phyloP scores from a whole-genome alignment of 2,113 vertebrate genomes.

The human (Homo sapiens) region GRCh38 chr1:56638001-56638500 shows the following conservation, averaged over 20 bases:
- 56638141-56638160: not conserved
- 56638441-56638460: not conserved
- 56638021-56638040: not conserved
- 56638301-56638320: not conserved
- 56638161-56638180: not conserved
- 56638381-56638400: not conserved
- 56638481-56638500: not conserved
- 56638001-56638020: not conserved
- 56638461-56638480: slow-evolving; percentile 5
- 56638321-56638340: not conserved
- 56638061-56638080: not conserved
- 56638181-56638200: not conserved
- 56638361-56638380: not conserved
- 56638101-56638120: not conserved
- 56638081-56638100: not conserved
- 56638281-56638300: too few species aligned
- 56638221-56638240: not conserved
- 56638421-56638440: not conserved
- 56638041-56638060: not conserved
- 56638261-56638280: not conserved
- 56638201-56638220: not conserved
- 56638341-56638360: not conserved
- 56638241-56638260: not conserved
- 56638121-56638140: not conserved
- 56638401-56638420: not conserved